A percentile compares a stretch with the other conserved stretches of the same genome.
Conservation (phyloP, 2,113 vertebrate species). For the Artemisiospiza belli region DNA sequence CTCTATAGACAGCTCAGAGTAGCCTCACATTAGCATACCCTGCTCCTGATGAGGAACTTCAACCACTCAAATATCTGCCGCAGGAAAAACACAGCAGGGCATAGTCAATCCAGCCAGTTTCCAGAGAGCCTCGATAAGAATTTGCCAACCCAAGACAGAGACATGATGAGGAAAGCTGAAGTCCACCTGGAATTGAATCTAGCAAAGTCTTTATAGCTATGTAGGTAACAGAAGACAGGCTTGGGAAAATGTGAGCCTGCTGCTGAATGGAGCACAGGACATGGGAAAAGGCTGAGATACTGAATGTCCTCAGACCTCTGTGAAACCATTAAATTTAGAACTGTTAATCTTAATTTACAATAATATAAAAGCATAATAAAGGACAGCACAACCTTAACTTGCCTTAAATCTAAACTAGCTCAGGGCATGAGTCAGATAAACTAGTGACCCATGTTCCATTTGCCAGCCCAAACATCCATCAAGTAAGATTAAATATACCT, state of each 20-base stretch:
- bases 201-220: neutral
- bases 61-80: neutral
- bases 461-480: neutral
- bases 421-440: neutral
- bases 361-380: neutral
- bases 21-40: neutral
- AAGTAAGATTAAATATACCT: neutral
- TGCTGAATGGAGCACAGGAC: neutral
- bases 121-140: fast-evolving
- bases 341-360: neutral
- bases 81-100: neutral
- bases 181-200: neutral
- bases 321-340: neutral
- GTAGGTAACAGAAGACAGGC: neutral
- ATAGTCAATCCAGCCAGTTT: neutral
- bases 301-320: neutral
- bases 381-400: neutral
- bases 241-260: neutral
- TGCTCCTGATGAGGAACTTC: neutral
- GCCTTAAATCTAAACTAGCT: neutral
- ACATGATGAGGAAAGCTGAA: neutral
- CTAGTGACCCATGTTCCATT: neutral
- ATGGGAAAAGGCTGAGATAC: neutral
- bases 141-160: neutral
- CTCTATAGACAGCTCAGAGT: neutral